Percentiles rank a stretch among this genome's conserved stretches.
phyloP scores from a whole-genome alignment of 1,140 invertebrate genomes.

The Drosophila pectinifera region DNA sequence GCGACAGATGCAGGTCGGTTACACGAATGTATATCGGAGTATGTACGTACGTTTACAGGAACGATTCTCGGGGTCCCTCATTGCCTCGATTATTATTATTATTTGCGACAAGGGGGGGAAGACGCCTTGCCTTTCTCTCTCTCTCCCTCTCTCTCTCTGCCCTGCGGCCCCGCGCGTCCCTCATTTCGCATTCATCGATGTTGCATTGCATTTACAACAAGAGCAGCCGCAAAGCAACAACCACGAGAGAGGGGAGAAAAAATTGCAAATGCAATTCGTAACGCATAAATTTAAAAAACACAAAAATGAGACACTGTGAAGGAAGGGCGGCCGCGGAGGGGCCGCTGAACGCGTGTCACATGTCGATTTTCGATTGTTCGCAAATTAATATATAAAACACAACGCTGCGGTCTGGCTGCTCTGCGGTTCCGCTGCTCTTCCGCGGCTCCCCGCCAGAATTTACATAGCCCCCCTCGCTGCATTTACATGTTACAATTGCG shows the following conservation, averaged over 20 bases:
- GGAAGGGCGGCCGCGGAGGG: not conserved
- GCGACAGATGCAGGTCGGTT: slow-evolving; percentile 65
- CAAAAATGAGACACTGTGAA: slow-evolving; percentile 33
- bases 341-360: slow-evolving; percentile 77
- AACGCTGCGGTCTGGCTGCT: slow-evolving; percentile 40
- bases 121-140: slow-evolving; percentile 28
- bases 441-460: not conserved
- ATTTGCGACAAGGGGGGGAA: slow-evolving; percentile 58
- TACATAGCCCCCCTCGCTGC: slow-evolving; percentile 16
- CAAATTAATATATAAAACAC: slow-evolving; percentile 84
- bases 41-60: slow-evolving; percentile 32
- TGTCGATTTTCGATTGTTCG: slow-evolving; percentile 84
- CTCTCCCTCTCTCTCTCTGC: too few relatives aligned
- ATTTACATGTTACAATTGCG: slow-evolving; percentile 46
- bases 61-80: slow-evolving; percentile 44
- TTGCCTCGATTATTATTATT: slow-evolving; percentile 63
- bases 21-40: slow-evolving; percentile 30
- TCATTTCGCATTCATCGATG: slow-evolving; percentile 72
- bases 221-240: slow-evolving; percentile 30
- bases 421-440: slow-evolving; percentile 28
- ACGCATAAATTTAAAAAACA: slow-evolving; percentile 82
- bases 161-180: slow-evolving; percentile 12
- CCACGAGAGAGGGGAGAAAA: slow-evolving; percentile 22
- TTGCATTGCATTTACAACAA: slow-evolving; percentile 72
- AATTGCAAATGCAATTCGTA: slow-evolving; percentile 81